Evolutionary conservation across 1,140 invertebrate genomes (phyloP).

Genomic region (Hetaerina americana): DNA sequence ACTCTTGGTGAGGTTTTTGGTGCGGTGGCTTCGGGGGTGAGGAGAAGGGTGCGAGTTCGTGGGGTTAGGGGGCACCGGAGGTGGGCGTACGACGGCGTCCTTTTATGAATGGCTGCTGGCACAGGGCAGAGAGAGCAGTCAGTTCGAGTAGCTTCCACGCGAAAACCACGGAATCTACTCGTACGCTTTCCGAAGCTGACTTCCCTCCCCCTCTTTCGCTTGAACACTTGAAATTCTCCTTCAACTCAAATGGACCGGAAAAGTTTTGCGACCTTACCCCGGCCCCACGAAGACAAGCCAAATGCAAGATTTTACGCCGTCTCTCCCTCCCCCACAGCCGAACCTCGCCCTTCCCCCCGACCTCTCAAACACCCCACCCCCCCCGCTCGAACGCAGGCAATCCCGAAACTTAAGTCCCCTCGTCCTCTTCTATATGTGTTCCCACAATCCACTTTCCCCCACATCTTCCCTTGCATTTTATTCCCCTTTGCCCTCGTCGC

Average conservation of each 20-base stretch:
- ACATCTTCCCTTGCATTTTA: too few relatives aligned
- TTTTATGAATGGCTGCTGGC: not conserved
- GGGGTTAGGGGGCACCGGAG: not conserved
- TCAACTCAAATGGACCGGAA: not conserved
- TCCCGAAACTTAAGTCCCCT: too few relatives aligned
- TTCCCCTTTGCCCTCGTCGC: too few relatives aligned
- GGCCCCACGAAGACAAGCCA: not conserved
- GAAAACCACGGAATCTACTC: not conserved
- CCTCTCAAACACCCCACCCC: not conserved
- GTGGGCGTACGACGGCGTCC: not conserved
- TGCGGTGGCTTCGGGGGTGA: not conserved
- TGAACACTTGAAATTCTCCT: not conserved
- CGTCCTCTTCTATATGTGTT: too few relatives aligned
- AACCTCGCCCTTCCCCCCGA: not conserved
- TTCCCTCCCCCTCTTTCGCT: too few relatives aligned
- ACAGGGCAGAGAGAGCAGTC: too few relatives aligned
- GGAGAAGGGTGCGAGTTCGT: not conserved
- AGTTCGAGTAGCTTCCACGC: not conserved
- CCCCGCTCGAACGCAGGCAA: too few relatives aligned
- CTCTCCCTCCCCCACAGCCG: not conserved
- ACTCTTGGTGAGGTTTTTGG: too few relatives aligned
- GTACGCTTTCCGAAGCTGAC: not conserved
- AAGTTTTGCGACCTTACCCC: not conserved
- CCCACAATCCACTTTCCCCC: too few relatives aligned
- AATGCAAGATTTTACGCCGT: not conserved